These are phyloP conservation scores for Strix aluco DNA, from an alignment of 2,113 vertebrate genomes.

Conservation along the genomic window DNA sequence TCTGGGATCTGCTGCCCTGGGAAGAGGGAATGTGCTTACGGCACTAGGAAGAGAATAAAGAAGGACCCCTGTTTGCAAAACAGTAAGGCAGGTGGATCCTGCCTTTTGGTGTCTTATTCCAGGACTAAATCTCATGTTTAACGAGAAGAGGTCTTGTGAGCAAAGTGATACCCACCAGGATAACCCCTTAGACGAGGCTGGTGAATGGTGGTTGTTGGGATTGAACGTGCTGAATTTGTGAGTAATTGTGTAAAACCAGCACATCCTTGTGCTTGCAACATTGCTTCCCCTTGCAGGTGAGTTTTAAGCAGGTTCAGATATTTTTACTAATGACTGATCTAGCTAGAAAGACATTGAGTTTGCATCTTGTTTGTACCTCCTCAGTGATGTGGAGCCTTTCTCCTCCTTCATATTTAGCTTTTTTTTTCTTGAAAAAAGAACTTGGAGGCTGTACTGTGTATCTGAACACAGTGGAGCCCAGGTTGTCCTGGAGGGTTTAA, in stretches of 20 bases:
- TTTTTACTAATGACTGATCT: background rate
- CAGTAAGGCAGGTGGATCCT: background rate
- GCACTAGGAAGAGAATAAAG: background rate
- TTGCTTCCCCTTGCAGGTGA: background rate
- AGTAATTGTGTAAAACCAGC: background rate
- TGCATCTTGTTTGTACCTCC: background rate
- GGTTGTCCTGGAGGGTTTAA: background rate
- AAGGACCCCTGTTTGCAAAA: background rate
- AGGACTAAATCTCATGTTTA: background rate
- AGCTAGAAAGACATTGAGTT: background rate
- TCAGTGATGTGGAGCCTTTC: background rate
- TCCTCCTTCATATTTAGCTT: background rate
- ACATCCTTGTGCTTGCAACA: accelerated
- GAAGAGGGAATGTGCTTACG: background rate
- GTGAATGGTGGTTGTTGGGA: background rate
- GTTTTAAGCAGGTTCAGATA: background rate
- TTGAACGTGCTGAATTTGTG: background rate
- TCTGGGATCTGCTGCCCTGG: background rate
- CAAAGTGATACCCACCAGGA: background rate
- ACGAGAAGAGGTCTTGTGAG: background rate
- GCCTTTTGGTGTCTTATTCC: background rate
- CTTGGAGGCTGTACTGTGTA: background rate
- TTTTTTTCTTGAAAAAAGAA: background rate
- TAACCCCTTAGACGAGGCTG: background rate
- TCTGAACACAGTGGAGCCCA: background rate